A percentile compares a stretch with the other conserved stretches of the same genome.
These are phyloP conservation scores for Nansenia antarctica DNA, from an alignment of 2,113 vertebrate genomes.

Conservation along the genomic window DNA sequence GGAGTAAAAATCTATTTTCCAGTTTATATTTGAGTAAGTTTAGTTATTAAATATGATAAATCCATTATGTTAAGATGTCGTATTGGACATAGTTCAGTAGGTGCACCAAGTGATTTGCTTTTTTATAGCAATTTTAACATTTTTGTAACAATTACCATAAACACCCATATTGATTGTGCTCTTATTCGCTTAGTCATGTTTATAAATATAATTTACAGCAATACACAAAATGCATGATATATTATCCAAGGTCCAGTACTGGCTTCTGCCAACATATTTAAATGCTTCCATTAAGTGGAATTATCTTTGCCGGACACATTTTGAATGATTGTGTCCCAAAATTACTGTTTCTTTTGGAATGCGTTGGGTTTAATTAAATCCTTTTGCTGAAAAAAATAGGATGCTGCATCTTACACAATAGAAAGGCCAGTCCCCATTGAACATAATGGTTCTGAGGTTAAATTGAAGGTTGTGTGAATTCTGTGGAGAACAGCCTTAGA, in stretches of 20 bases:
- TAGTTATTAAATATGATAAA: not conserved
- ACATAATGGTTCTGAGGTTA: constrained; percentile 77
- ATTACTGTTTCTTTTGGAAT: constrained; percentile 76
- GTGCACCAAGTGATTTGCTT: not conserved
- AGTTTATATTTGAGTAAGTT: not conserved
- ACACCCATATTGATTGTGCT: constrained; percentile 28
- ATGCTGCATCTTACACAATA: constrained; percentile 76
- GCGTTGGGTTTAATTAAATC: constrained; percentile 77
- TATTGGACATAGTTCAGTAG: not conserved
- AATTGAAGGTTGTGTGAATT: constrained; percentile 76
- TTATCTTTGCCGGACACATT: constrained; percentile 82
- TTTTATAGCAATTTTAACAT: not conserved
- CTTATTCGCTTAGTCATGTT: constrained; percentile 12
- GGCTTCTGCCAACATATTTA: constrained; percentile 70
- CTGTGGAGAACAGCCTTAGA: constrained; percentile 55
- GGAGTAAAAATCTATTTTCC: not conserved
- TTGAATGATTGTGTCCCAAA: constrained; percentile 74
- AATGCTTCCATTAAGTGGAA: constrained; percentile 76
- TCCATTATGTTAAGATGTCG: not conserved
- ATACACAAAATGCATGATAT: constrained; percentile 41
- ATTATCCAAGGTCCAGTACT: constrained; percentile 64
- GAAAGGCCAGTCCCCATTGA: constrained; percentile 66
- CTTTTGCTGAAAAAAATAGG: constrained; percentile 72
- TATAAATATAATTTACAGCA: constrained; percentile 33
- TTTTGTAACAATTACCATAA: constrained; percentile 27